Conservation (phyloP, 2,888 invertebrate species). For the Nematopogon swammerdamellus region DNA sequence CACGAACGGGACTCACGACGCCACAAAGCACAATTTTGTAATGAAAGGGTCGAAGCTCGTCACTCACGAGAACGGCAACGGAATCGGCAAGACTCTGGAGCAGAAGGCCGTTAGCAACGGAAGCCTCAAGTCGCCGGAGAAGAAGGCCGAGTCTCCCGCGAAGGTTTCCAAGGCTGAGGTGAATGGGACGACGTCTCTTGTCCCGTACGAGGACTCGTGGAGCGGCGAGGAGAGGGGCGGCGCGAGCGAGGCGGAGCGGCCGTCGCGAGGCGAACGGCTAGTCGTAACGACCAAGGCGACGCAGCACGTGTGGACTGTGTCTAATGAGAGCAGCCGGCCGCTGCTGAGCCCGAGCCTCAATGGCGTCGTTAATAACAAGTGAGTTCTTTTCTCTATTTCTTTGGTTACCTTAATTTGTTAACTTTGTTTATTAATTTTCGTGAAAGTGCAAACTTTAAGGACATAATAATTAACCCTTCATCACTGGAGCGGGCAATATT, state of each 20-base stretch:
- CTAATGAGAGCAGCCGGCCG: slow-evolving; percentile 34
- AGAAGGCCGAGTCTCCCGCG: slow-evolving; percentile 34
- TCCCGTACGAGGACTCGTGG: slow-evolving; percentile 61
- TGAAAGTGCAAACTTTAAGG: too few relatives aligned
- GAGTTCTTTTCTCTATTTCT: slow-evolving; percentile 13
- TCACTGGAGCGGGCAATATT: too few relatives aligned
- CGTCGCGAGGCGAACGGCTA: slow-evolving; percentile 26
- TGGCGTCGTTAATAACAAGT: slow-evolving; percentile 47
- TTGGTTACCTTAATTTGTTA: too few relatives aligned
- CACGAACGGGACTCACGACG: slow-evolving; percentile 13
- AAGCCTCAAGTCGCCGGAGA: neutral
- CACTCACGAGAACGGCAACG: neutral
- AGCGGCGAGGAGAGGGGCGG: slow-evolving; percentile 16
- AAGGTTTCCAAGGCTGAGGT: slow-evolving; percentile 39
- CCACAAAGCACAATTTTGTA: neutral
- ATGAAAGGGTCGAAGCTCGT: neutral
- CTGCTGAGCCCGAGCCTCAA: slow-evolving; percentile 46
- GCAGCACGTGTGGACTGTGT: slow-evolving; percentile 45
- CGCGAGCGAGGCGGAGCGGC: slow-evolving; percentile 30
- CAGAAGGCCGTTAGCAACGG: neutral
- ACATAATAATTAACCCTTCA: too few relatives aligned
- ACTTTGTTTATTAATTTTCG: too few relatives aligned
- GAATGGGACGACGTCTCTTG: slow-evolving; percentile 31
- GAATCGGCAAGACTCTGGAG: neutral
- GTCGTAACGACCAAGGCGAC: slow-evolving; percentile 36